phyloP scores from a whole-genome alignment of 2,113 vertebrate species.

The Coptodon bakossiorum region DNA sequence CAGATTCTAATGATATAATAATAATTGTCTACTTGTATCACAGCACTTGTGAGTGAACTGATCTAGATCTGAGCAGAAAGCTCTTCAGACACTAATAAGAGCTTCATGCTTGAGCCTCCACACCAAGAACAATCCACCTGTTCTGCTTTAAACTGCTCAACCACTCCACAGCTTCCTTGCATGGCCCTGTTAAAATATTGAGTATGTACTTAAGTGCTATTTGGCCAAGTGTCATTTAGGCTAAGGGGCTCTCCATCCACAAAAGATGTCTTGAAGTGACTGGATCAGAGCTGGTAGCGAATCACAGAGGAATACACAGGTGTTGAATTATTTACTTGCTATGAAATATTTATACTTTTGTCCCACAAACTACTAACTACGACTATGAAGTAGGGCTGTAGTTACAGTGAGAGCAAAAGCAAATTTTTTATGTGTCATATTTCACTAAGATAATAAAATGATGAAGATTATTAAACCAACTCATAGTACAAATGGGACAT shows the following conservation, averaged over 20 bases:
- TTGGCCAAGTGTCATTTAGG: slow-evolving; percentile 78
- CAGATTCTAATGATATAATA: neutral
- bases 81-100: slow-evolving; percentile 1
- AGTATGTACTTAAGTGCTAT: slow-evolving; percentile 80
- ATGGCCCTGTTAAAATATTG: slow-evolving; percentile 76
- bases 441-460: neutral
- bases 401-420: neutral
- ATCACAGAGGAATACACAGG: slow-evolving; percentile 65
- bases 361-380: slow-evolving; percentile 64
- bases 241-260: slow-evolving; percentile 74
- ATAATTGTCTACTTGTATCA: neutral
- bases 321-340: slow-evolving; percentile 70
- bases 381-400: slow-evolving; percentile 24
- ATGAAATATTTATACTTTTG: slow-evolving; percentile 73
- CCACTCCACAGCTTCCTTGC: slow-evolving; percentile 55
- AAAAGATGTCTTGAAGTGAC: slow-evolving; percentile 74
- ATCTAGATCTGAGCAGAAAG: neutral
- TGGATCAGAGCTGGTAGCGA: slow-evolving; percentile 63
- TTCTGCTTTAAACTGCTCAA: slow-evolving; percentile 41
- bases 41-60: neutral
- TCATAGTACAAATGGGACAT: neutral
- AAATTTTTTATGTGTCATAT: neutral
- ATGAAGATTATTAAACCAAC: neutral
- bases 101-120: neutral
- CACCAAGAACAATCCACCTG: slow-evolving; percentile 53